These are phyloP conservation scores for Drosophila kurseongensis DNA, from an alignment of 1,140 invertebrate species.

Conservation along the genomic window DNA sequence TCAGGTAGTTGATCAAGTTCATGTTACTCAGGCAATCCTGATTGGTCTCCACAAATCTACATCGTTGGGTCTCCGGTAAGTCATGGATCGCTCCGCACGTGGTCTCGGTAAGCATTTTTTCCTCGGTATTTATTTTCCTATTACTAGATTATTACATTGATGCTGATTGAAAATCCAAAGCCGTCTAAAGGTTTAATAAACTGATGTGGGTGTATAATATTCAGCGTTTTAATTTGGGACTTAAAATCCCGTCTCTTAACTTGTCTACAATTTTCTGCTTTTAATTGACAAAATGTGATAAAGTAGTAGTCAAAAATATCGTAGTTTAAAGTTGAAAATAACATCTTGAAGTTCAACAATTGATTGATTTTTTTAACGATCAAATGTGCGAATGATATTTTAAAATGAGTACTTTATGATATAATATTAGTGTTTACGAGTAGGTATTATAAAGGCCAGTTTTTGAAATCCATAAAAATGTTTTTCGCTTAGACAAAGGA, in stretches of 20 bases:
- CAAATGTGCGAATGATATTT: background rate
- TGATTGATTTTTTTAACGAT: background rate
- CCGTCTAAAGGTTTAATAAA: too few relatives aligned
- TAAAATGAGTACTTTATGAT: background rate
- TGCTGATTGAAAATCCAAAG: background rate
- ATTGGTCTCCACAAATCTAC: background rate
- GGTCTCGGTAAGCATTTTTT: background rate
- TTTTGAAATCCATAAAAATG: constrained; percentile 10
- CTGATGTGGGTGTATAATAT: background rate
- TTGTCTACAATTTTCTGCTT: too few relatives aligned
- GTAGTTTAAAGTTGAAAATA: background rate
- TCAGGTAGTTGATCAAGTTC: constrained; percentile 28
- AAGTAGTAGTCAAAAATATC: too few relatives aligned
- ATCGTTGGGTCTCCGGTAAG: background rate
- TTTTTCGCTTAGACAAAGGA: constrained; percentile 5
- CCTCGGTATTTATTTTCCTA: background rate
- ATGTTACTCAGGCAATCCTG: constrained; percentile 1
- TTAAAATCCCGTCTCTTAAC: background rate
- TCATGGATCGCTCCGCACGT: constrained; percentile 4
- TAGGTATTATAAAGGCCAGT: background rate
- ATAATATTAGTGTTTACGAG: background rate
- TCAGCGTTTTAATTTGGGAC: background rate
- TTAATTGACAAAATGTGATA: too few relatives aligned
- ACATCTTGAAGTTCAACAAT: background rate
- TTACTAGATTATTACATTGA: background rate